Conservation (phyloP, 2,113 vertebrate genomes). For the Lophotis ruficrista region DNA sequence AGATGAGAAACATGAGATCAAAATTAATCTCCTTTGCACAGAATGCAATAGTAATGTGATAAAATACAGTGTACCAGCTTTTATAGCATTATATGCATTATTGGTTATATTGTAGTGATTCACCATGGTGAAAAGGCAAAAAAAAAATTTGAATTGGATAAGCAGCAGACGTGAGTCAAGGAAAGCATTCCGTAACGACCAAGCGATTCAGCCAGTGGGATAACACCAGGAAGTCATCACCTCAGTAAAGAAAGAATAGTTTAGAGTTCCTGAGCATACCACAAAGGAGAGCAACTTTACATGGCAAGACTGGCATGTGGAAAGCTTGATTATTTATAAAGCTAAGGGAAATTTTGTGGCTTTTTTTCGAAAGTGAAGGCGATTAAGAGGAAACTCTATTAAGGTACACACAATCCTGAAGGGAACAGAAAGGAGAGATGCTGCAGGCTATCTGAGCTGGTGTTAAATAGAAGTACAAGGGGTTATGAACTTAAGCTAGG, state of each 20-base stretch:
- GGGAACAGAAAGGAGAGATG: slow-evolving; percentile 77
- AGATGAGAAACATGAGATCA: background rate
- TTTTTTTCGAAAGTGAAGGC: slow-evolving; percentile 45
- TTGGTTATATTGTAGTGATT: background rate
- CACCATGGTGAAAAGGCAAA: background rate
- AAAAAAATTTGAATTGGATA: background rate
- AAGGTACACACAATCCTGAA: slow-evolving; percentile 75
- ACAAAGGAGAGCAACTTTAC: slow-evolving; percentile 13
- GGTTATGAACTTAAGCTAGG: slow-evolving; percentile 78
- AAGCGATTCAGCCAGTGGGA: background rate
- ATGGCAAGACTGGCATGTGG: slow-evolving; percentile 21
- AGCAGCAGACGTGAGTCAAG: background rate
- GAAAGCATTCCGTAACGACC: background rate
- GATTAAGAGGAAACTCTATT: slow-evolving; percentile 71
- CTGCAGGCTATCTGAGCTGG: slow-evolving; percentile 80
- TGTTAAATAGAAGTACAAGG: slow-evolving; percentile 80
- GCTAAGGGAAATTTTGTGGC: slow-evolving; percentile 59
- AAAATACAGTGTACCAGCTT: background rate
- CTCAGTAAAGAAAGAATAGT: slow-evolving; percentile 10
- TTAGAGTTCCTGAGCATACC: slow-evolving; percentile 25
- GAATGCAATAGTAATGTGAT: background rate
- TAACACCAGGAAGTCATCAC: background rate
- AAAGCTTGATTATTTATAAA: slow-evolving; percentile 68
- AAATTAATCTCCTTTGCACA: background rate
- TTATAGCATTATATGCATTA: background rate